Base-by-base conservation (phyloP, 1,140 invertebrate species). In the Pseudomyrmex pallidus region DNA sequence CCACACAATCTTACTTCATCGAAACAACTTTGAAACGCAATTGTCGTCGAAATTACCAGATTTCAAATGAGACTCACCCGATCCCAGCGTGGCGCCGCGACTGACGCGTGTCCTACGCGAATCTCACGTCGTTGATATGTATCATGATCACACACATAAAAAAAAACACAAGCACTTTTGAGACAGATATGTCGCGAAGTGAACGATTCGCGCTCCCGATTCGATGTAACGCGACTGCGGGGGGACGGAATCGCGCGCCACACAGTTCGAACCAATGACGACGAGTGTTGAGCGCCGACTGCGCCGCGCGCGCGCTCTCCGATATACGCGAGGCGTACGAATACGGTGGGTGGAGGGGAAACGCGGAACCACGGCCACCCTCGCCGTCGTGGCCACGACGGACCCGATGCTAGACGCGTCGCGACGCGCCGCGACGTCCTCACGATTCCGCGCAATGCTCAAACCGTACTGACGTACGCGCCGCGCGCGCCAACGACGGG, bases 41-140 rank as follows among this genome's bases (percentile, higher is more conserved):
- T 2, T n/a, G 8, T 50, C 12, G 2, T 0, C 2, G 0, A 0
- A 25, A 76, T 25, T 4, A n/a, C 20, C 0, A 22, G 56, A 44
- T 35, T 17, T 56, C 5, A 46, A 52, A 10, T 17, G 5, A 15
- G 1, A 67, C 67, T 86, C 50, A 87, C 86, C 54, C 82, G 85
- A 87, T 74, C 1, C 20, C 48, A 57, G 10, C 70, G 57, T 82
- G 52, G 57, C 68, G 52, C 54, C 35, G 35, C 35, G 73, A 66
- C 44, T 35, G 63, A 57, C 46, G 59, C 20, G n/a, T 54, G 56
- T 56, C 15, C 35, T n/a, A 57, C 73, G 17, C 10, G 35, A 35
- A 70, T 73, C 17, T 48, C 50, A 48, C 46, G 17, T n/a, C 4
- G 22, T n/a, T 74, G 85, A 87, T 87, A 86, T 74, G 86, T 68